Evolutionary conservation across 2,113 vertebrate species (phyloP).

Genomic region (Varanus salvator): DNA sequence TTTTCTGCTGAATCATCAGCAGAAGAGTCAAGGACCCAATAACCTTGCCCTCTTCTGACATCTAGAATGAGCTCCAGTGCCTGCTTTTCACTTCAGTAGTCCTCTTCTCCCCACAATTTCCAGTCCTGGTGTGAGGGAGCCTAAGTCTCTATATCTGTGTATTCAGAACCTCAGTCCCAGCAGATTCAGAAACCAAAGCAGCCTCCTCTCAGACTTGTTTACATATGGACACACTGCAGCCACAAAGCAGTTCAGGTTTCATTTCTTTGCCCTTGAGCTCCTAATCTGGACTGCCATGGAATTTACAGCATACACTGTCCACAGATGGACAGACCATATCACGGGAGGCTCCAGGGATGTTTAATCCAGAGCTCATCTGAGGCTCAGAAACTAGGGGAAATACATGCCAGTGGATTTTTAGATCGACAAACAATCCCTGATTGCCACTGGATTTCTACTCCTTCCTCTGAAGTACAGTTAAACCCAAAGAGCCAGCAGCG

Average conservation of each 20-base stretch:
- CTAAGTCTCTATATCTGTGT: background rate
- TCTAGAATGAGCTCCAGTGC: background rate
- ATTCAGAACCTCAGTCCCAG: background rate
- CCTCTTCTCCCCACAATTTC: background rate
- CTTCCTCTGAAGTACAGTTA: background rate
- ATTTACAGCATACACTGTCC: background rate
- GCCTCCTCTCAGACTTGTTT: background rate
- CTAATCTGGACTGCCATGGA: background rate
- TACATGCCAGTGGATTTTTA: constrained; percentile 2
- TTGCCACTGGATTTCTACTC: constrained; percentile 30
- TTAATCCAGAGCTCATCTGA: constrained; percentile 10
- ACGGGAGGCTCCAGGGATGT: background rate
- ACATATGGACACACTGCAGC: background rate
- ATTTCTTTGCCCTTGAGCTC: background rate
- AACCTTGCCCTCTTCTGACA: background rate
- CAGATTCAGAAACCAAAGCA: background rate
- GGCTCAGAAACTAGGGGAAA: constrained; percentile 4
- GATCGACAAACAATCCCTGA: constrained; percentile 14
- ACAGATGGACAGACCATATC: background rate
- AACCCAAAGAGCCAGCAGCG: background rate
- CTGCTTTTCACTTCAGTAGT: background rate
- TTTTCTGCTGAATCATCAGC: background rate
- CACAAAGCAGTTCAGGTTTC: constrained; percentile 3
- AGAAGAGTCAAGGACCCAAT: background rate
- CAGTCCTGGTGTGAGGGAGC: background rate